These are phyloP conservation scores for Paedocypris micromegethes DNA, from an alignment of 2,797 vertebrate species.

Conservation along the genomic window DNA sequence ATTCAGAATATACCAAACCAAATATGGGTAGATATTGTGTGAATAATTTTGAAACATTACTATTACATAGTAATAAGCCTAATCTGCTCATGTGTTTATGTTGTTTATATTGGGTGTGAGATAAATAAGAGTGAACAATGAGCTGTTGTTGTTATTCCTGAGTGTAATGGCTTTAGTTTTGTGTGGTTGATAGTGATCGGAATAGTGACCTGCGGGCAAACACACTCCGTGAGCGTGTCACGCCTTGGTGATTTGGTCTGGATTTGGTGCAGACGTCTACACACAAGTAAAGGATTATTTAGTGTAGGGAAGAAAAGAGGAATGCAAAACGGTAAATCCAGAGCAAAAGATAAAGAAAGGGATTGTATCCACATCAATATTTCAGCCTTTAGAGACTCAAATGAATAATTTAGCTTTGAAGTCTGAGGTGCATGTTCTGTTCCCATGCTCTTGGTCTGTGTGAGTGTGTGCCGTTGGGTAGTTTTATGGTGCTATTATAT, in stretches of 20 bases:
- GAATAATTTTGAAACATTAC: too few relatives aligned
- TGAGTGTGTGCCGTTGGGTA: not conserved
- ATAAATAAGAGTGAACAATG: too few relatives aligned
- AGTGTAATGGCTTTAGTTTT: not conserved
- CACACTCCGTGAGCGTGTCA: not conserved
- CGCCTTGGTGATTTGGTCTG: constrained; percentile 5
- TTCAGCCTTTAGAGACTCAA: constrained; percentile 55
- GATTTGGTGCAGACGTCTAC: constrained; percentile 12
- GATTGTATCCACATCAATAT: constrained; percentile 59
- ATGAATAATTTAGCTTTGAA: constrained; percentile 60
- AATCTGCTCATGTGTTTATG: too few relatives aligned
- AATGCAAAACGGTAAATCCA: constrained; percentile 3
- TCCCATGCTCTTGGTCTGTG: not conserved
- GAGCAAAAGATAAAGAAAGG: constrained; percentile 9
- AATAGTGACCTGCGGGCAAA: not conserved
- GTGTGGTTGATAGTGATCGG: not conserved
- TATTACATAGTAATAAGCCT: too few relatives aligned
- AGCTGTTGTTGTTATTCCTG: not conserved
- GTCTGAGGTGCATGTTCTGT: constrained; percentile 25
- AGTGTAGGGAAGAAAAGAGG: not conserved
- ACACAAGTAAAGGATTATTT: not conserved
- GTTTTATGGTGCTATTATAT: not conserved
- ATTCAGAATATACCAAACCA: too few relatives aligned
- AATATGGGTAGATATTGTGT: too few relatives aligned
- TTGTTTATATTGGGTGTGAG: too few relatives aligned